Evolutionary conservation across 1,140 invertebrate species (phyloP), one percentile per base, ranked within the genome.

Genomic region (Pteromalus puparum): DNA sequence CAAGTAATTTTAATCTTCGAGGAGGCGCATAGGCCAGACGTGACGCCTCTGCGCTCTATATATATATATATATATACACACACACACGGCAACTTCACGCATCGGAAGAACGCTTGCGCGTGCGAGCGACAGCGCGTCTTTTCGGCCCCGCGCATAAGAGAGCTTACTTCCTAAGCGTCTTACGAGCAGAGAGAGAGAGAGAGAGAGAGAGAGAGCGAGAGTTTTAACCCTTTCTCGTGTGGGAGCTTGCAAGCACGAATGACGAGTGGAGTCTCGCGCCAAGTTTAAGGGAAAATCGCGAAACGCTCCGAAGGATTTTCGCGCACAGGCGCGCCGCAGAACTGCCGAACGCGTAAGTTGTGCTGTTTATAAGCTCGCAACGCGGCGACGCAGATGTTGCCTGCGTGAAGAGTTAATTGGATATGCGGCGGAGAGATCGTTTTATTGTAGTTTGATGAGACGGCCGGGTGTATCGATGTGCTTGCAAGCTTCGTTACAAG

Each of bases 1-100:
- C 86, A 93, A 92, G 91, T 93, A 93, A 93, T 93, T 93, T 93
- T 92, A 93, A 93, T 93, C 92, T 92, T 89, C 78, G 82, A 61
- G 86, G 38, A 74, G 24, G 34, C 61, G 75, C 53, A n/a, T 61
- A 81, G 70, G 67, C 67, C 77, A 85, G 77, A 81, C 84, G 79
- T 82, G 84, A 84, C 85, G 83, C 78, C 53, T 80, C 48, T 34
- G 42, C 68, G 28, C 68, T 42, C 67, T 21, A 21, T 1, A 21
- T 1, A n/a, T 2, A n/a, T 21, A n/a, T 7, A 61, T 5, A 5
- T 34, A 34, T 34, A 34, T 34, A n/a, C n/a, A n/a, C n/a, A n/a
- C n/a, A 61, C 53, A 61, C 53, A 61, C 26, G 65, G 34, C 70
- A 82, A 78, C 82, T 87, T 87, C 74, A 77, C 86, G 79, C 82